Conservation (phyloP, 2,113 vertebrate genomes). For the Prinia subflava region DNA sequence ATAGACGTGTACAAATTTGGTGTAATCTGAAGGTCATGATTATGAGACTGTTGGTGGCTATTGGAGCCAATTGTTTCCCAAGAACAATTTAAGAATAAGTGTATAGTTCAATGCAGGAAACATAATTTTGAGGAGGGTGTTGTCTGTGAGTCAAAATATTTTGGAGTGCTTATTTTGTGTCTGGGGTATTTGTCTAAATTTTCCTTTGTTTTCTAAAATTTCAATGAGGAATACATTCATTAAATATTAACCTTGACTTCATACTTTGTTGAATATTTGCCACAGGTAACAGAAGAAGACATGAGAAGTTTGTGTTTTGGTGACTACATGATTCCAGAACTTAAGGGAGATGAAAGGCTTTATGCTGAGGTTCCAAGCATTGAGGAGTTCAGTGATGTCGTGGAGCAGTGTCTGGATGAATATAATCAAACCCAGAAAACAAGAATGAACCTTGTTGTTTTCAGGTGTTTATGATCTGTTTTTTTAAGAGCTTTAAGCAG, state of each 20-base stretch:
- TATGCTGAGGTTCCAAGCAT: conserved; percentile 86
- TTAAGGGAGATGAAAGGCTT: conserved; percentile 85
- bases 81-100: neutral
- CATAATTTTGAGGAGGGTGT: neutral
- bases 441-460: conserved; percentile 94
- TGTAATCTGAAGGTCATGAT: neutral
- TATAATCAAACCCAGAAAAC: conserved; percentile 96
- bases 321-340: conserved; percentile 91
- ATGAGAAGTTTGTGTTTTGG: conserved; percentile 90
- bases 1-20: neutral
- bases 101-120: neutral
- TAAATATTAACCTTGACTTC: neutral
- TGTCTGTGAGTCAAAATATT: neutral
- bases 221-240: neutral
- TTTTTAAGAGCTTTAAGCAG: neutral
- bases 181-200: neutral
- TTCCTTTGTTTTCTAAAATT: neutral
- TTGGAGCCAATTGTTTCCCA: neutral
- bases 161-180: neutral
- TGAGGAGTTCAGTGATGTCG: conserved; percentile 81
- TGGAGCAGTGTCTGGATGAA: conserved; percentile 85
- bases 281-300: conserved; percentile 86
- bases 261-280: neutral
- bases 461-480: conserved; percentile 75
- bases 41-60: neutral